Evolutionary conservation across 2,888 invertebrate species (phyloP).

Genomic region (Drosophila parthenogenetica): DNA sequence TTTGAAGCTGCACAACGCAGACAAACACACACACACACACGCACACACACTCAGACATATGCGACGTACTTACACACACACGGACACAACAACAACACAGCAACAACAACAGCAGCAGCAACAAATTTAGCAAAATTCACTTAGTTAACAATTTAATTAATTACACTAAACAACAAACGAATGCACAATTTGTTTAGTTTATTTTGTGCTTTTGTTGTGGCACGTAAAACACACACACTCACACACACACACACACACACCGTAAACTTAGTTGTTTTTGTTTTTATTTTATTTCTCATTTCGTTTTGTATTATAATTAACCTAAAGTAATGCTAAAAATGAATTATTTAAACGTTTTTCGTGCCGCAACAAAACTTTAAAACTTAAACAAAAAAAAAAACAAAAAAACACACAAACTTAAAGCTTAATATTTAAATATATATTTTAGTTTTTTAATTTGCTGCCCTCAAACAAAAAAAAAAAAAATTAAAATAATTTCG

Average conservation of each 20-base stretch:
- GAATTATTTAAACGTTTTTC: constrained; percentile 25
- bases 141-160: constrained; percentile 67
- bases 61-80: constrained; percentile 65
- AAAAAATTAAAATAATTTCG: constrained; percentile 21
- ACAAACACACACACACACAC: constrained; percentile 46
- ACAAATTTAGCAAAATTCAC: constrained; percentile 72
- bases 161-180: constrained; percentile 27
- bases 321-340: constrained; percentile 3
- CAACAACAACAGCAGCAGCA: constrained; percentile 41
- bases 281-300: constrained; percentile 10
- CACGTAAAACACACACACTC: constrained; percentile 19
- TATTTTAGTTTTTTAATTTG: constrained; percentile 20
- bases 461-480: constrained; percentile 35
- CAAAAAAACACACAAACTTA: too few species aligned
- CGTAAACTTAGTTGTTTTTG: constrained; percentile 13
- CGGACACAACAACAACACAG: constrained; percentile 34
- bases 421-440: constrained; percentile 21
- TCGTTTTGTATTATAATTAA: constrained; percentile 44
- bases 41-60: constrained; percentile 37
- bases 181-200: constrained; percentile 48
- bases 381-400: too few species aligned
- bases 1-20: constrained; percentile 76
- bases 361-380: constrained; percentile 32
- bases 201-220: constrained; percentile 23
- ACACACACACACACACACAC: neutral